Conservation (phyloP, 2,888 invertebrate species). For the Thymelicus sylvestris region DNA sequence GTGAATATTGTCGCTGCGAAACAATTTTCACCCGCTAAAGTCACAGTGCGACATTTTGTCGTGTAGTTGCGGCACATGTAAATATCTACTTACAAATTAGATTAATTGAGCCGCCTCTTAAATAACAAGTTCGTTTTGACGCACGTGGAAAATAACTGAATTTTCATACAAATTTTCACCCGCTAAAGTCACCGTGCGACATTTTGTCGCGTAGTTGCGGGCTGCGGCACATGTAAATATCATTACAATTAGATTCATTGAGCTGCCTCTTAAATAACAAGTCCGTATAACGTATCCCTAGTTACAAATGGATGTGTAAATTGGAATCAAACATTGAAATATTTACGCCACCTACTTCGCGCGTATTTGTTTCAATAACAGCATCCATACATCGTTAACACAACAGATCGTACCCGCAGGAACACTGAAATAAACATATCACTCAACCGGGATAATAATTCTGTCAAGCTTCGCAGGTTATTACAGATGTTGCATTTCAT, state of each 20-base stretch:
- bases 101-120: not conserved
- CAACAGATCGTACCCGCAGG: conserved; percentile 66
- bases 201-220: too few relatives aligned
- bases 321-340: conserved; percentile 34
- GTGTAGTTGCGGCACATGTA: too few relatives aligned
- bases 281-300: not conserved
- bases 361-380: conserved; percentile 39
- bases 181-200: too few relatives aligned
- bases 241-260: not conserved
- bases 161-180: too few relatives aligned
- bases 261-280: not conserved
- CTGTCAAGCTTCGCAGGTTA: conserved; percentile 48
- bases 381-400: conserved; percentile 43
- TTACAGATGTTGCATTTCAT: conserved; percentile 36
- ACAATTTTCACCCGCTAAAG: too few relatives aligned
- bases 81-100: too few relatives aligned
- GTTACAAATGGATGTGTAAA: conserved; percentile 14
- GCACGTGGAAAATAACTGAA: too few relatives aligned
- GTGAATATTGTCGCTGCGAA: too few relatives aligned
- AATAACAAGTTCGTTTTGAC: not conserved
- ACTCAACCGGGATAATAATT: conserved; percentile 66
- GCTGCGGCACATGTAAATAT: too few relatives aligned
- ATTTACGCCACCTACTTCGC: conserved; percentile 25
- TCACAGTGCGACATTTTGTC: too few relatives aligned
- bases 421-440: conserved; percentile 62